Conservation (phyloP, 2,888 invertebrate genomes). For the Drosophila mayaguana region DNA sequence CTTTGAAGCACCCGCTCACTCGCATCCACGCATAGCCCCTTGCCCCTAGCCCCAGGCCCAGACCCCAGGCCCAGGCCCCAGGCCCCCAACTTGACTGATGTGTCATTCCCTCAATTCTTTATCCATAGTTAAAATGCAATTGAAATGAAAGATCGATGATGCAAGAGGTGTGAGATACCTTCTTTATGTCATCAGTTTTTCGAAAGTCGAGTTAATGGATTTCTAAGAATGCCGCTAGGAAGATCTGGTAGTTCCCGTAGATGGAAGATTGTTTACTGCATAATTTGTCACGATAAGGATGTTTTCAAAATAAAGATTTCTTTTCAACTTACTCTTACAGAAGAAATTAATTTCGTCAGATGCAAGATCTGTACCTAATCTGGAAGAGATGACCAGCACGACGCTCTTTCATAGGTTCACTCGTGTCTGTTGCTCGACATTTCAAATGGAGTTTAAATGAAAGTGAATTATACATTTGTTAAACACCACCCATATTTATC, state of each 20-base stretch:
- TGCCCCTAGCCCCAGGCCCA: too few species aligned
- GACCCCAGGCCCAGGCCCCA: too few species aligned
- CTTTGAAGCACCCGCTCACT: not conserved
- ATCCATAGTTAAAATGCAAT: not conserved
- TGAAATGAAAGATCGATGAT: not conserved
- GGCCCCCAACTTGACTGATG: not conserved
- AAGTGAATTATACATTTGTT: not conserved
- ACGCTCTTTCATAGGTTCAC: not conserved
- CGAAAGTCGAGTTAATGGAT: not conserved
- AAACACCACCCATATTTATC: slow-evolving; percentile 30
- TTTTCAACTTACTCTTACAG: not conserved
- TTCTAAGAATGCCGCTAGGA: not conserved
- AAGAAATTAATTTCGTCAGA: not conserved
- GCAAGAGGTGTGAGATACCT: not conserved
- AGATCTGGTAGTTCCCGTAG: not conserved
- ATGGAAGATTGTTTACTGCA: not conserved
- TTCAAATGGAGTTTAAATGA: not conserved
- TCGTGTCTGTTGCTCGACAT: not conserved
- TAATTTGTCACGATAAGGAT: not conserved
- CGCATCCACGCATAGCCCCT: not conserved
- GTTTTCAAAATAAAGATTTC: slow-evolving; percentile 2
- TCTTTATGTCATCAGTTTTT: not conserved
- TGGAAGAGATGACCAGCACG: not conserved
- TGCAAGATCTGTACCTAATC: not conserved
- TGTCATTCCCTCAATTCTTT: not conserved